A percentile compares a stretch with the other conserved stretches of the same genome.
Conservation (phyloP, 2,797 vertebrate species). For the Sebastes iracundus region DNA sequence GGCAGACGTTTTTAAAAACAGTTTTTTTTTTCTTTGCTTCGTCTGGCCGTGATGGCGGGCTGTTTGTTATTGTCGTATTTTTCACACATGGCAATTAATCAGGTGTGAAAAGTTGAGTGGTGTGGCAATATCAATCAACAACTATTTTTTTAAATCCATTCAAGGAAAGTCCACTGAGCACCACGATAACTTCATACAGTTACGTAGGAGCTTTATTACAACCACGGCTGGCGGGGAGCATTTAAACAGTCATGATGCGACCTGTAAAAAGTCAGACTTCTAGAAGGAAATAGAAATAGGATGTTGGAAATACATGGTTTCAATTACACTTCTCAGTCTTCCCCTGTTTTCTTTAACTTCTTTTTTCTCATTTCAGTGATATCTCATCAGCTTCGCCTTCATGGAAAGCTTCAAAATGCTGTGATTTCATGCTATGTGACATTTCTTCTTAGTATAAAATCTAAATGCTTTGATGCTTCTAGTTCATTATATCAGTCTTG, state of each 20-base stretch:
- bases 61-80: constrained; percentile 47
- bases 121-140: constrained; percentile 4
- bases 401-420: neutral
- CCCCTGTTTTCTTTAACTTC: neutral
- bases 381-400: neutral
- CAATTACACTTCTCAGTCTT: neutral
- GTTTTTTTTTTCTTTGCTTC: constrained; percentile 29
- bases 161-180: neutral
- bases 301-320: neutral
- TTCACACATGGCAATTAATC: constrained; percentile 51
- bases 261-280: neutral
- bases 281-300: neutral
- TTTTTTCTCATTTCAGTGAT: neutral
- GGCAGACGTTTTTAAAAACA: constrained; percentile 38
- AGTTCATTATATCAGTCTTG: neutral
- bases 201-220: neutral
- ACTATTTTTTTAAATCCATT: neutral
- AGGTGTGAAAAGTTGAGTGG: constrained; percentile 10
- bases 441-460: neutral
- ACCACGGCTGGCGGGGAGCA: neutral
- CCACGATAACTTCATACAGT: neutral
- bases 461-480: neutral
- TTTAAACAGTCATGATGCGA: neutral
- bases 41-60: constrained; percentile 9
- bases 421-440: neutral